Evolutionary conservation across 2,113 vertebrate species (phyloP).

Genomic region (Albula glossodonta): DNA sequence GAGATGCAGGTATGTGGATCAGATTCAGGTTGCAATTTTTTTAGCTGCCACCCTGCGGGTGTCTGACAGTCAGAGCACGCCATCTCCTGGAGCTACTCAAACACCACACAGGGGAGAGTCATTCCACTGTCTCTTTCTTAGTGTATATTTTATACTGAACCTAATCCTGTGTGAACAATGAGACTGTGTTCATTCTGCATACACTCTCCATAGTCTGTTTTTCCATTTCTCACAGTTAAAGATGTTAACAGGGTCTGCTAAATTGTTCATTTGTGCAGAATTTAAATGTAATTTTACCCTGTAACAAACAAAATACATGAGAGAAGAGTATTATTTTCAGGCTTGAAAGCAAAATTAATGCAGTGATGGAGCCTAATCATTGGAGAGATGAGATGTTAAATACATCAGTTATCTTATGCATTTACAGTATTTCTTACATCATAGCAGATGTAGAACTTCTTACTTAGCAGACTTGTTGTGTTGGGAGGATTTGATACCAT

Average conservation of each 20-base stretch:
- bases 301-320: too few species aligned
- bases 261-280: too few species aligned
- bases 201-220: too few species aligned
- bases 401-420: not conserved
- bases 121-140: not conserved
- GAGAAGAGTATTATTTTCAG: too few species aligned
- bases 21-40: not conserved
- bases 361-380: too few species aligned
- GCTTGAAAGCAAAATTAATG: too few species aligned
- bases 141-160: not conserved
- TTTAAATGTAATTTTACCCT: too few species aligned
- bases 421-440: not conserved
- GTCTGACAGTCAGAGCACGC: constrained; percentile 15
- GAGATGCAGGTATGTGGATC: constrained; percentile 55
- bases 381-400: not conserved
- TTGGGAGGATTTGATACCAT: too few species aligned
- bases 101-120: not conserved
- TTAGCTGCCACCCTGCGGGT: not conserved
- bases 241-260: too few species aligned
- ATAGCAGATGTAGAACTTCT: not conserved
- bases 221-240: too few species aligned
- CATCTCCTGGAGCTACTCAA: constrained; percentile 36
- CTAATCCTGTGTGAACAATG: too few species aligned
- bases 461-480: not conserved
- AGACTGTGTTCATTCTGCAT: too few species aligned